phyloP scores from a whole-genome alignment of 2,888 invertebrate species.

The Mimumesa dahlbomi region DNA sequence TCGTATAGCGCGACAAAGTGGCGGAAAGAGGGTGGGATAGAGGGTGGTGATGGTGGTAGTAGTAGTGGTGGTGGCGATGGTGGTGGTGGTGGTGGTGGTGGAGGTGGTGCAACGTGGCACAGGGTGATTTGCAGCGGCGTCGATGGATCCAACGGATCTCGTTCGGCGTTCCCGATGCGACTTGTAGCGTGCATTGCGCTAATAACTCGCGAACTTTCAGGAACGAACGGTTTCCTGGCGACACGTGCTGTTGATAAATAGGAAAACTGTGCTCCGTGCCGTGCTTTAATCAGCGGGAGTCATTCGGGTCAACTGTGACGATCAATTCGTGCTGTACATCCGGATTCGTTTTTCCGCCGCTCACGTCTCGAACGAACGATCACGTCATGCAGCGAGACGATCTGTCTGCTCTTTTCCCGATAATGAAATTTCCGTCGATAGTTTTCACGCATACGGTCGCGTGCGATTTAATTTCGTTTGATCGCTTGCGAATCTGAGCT shows the following conservation, averaged over 20 bases:
- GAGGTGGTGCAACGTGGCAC: background rate
- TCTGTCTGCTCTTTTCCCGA: conserved; percentile 3
- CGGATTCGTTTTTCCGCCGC: conserved; percentile 21
- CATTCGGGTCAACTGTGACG: conserved; percentile 59
- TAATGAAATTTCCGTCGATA: conserved; percentile 46
- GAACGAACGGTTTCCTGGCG: conserved; percentile 20
- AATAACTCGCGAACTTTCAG: conserved; percentile 30
- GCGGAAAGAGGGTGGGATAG: too few relatives aligned
- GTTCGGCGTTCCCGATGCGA: background rate
- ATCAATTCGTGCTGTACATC: conserved; percentile 34
- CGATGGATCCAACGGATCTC: conserved; percentile 36
- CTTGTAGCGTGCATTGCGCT: conserved; percentile 8
- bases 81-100: background rate
- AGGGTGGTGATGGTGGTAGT: too few relatives aligned
- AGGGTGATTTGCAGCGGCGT: conserved; percentile 37
- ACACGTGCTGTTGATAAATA: conserved; percentile 61
- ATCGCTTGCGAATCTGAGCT: background rate
- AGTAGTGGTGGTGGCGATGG: background rate
- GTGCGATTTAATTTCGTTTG: background rate
- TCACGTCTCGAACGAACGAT: conserved; percentile 28
- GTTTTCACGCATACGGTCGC: background rate
- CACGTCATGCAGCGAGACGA: conserved; percentile 26
- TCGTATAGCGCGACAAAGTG: conserved; percentile 9
- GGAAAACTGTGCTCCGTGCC: conserved; percentile 38
- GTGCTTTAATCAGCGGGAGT: conserved; percentile 60